Evolutionary conservation across 2,888 invertebrate species (phyloP).

Genomic region (Portevinia maculata): DNA sequence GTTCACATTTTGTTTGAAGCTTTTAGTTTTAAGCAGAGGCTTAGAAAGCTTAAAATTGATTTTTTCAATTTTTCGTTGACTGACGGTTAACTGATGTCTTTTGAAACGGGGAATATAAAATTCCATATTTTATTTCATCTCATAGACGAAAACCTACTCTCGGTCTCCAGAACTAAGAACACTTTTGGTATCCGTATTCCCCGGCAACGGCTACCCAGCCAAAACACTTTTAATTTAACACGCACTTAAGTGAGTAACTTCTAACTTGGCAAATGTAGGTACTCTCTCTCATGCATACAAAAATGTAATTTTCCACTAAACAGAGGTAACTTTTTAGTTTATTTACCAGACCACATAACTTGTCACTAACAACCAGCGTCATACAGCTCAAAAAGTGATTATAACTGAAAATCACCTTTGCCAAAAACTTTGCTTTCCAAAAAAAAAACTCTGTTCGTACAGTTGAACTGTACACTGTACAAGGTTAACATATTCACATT

Average conservation of each 20-base stretch:
- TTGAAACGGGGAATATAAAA: no score
- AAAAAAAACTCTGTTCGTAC: constrained; percentile 9
- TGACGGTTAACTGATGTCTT: no score
- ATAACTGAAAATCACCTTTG: constrained; percentile 54
- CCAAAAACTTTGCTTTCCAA: constrained; percentile 41
- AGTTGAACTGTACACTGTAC: neutral
- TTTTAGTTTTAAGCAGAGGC: no score
- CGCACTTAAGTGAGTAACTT: constrained; percentile 23
- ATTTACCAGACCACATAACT: constrained; percentile 53
- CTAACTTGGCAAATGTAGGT: neutral
- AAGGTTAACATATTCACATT: constrained; percentile 3
- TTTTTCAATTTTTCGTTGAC: no score
- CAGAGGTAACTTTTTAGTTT: constrained; percentile 26
- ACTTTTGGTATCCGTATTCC: no score
- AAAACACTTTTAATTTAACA: constrained; percentile 14
- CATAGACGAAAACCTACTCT: no score
- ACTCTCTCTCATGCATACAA: constrained; percentile 8
- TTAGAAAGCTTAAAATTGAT: no score
- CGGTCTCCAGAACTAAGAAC: no score
- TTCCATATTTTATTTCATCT: no score
- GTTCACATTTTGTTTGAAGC: no score
- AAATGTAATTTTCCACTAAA: constrained; percentile 4
- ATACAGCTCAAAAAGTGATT: constrained; percentile 68
- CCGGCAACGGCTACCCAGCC: neutral
- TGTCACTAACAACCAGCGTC: constrained; percentile 39